These are phyloP conservation scores for Ernsta delagoae DNA, from an alignment of 2,888 invertebrate species.

Conservation along the genomic window DNA sequence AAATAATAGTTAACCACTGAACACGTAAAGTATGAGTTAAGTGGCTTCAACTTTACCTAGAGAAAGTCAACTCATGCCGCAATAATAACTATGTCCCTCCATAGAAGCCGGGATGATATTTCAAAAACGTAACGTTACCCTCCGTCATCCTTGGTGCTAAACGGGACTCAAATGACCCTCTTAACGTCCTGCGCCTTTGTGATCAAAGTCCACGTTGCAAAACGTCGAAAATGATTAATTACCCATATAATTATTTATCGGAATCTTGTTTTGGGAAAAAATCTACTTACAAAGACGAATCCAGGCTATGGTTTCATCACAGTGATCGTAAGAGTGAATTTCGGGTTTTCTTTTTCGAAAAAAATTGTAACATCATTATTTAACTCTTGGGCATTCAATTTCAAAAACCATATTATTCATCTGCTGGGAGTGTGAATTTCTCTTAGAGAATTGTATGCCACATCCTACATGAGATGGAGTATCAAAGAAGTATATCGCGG, in stretches of 20 bases:
- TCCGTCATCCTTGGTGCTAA: conserved; percentile 52
- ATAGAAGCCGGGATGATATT: conserved; percentile 64
- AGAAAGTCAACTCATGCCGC: conserved; percentile 30
- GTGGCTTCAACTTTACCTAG: not conserved
- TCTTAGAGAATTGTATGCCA: conserved; percentile 3
- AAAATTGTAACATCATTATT: too few relatives aligned
- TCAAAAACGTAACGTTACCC: conserved; percentile 61
- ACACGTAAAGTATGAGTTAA: not conserved
- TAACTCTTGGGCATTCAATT: too few relatives aligned
- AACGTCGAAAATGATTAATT: conserved; percentile 76
- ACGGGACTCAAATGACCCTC: conserved; percentile 73
- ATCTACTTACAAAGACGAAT: conserved; percentile 24
- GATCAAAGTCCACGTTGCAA: conserved; percentile 61
- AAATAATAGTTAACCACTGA: too few relatives aligned
- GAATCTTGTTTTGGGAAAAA: not conserved
- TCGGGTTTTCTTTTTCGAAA: too few relatives aligned
- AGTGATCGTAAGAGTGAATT: not conserved
- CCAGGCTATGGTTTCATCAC: too few relatives aligned
- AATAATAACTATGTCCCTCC: conserved; percentile 43
- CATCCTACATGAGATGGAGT: conserved; percentile 4
- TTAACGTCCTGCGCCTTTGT: conserved; percentile 63
- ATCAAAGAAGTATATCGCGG: conserved; percentile 10
- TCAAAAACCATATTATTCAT: too few relatives aligned
- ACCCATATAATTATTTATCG: conserved; percentile 53
- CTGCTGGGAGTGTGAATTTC: not conserved